A percentile compares a stretch with the other conserved stretches of the same genome.
Evolutionary conservation across 1,140 invertebrate species (phyloP).

Genomic region (Hylaeus volcanicus): DNA sequence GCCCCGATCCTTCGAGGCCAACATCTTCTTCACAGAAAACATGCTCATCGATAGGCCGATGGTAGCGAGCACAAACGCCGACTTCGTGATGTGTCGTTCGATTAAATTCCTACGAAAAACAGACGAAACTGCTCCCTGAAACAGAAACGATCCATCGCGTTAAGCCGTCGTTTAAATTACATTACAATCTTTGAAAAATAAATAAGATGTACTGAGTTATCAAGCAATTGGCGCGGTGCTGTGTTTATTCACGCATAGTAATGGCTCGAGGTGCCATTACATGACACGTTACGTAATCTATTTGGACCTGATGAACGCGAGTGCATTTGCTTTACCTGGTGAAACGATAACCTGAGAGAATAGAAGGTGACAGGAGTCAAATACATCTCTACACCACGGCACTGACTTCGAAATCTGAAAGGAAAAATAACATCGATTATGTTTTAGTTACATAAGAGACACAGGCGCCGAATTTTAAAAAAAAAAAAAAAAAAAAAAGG

Average conservation of each 20-base stretch:
- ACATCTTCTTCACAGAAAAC: conserved; percentile 76
- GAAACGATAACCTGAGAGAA: conserved; percentile 69
- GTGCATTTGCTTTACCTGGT: conserved; percentile 63
- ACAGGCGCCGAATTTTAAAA: conserved; percentile 9
- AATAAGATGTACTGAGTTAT: too few species aligned
- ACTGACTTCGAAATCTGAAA: conserved; percentile 64
- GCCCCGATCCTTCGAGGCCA: conserved; percentile 64
- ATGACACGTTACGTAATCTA: not conserved
- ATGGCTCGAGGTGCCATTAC: not conserved
- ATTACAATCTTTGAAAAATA: too few species aligned
- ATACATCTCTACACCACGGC: conserved; percentile 67
- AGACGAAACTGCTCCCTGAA: conserved; percentile 48
- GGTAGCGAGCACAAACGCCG: conserved; percentile 73
- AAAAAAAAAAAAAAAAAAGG: not conserved
- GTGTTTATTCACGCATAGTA: too few species aligned
- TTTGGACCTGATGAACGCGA: not conserved
- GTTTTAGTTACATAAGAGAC: not conserved
- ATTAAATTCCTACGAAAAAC: conserved; percentile 60
- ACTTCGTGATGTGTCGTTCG: conserved; percentile 66
- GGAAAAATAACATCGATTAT: not conserved
- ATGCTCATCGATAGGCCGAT: conserved; percentile 75
- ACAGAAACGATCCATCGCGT: not conserved
- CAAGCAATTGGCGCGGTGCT: too few species aligned
- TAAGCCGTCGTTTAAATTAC: too few species aligned
- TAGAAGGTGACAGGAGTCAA: conserved; percentile 64